These are phyloP conservation scores for Tichodroma muraria DNA, from an alignment of 2,113 vertebrate species.

Conservation along the genomic window DNA sequence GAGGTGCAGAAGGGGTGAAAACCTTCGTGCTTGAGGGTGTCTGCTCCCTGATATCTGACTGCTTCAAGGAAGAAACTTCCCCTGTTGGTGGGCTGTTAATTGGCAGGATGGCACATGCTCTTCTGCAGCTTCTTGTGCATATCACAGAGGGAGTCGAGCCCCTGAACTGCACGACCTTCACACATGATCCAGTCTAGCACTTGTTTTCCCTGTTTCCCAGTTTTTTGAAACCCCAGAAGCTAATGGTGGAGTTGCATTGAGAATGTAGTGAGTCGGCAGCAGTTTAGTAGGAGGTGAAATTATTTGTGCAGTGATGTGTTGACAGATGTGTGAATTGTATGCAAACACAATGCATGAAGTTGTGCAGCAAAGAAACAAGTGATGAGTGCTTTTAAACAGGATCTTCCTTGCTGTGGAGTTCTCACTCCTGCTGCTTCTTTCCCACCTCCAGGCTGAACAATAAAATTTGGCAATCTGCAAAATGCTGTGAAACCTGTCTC, in stretches of 20 bases:
- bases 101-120: neutral
- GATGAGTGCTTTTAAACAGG: neutral
- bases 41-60: neutral
- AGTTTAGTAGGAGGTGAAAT: neutral
- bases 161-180: neutral
- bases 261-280: neutral
- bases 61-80: neutral
- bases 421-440: neutral
- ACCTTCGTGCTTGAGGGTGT: neutral
- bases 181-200: neutral
- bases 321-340: neutral
- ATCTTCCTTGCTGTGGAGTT: neutral
- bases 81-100: neutral
- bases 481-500: neutral
- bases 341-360: neutral
- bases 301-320: neutral
- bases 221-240: neutral
- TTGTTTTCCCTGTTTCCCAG: neutral
- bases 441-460: neutral
- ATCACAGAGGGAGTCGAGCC: neutral
- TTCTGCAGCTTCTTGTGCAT: neutral
- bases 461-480: neutral
- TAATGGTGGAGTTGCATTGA: neutral
- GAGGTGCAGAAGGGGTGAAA: neutral
- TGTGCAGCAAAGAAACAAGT: neutral